phyloP scores from a whole-genome alignment of 2,888 invertebrate species.

The Mesorhabditis spiculigera region DNA sequence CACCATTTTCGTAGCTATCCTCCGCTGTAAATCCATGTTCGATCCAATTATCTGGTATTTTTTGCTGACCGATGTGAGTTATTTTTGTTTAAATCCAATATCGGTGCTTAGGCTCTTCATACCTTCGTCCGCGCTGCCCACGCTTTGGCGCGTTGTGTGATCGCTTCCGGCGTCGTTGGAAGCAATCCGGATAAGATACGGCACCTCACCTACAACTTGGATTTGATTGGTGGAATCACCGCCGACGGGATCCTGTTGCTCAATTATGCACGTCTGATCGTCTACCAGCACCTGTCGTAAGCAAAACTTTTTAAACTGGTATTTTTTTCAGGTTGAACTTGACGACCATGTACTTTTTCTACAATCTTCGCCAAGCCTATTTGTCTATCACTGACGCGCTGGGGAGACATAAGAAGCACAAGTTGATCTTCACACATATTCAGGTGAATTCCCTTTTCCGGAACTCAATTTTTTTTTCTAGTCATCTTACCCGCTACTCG shows the following conservation, averaged over 20 bases:
- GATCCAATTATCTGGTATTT: too few relatives aligned
- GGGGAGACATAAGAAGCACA: constrained; percentile 28
- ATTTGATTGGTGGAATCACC: constrained; percentile 20
- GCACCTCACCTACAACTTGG: constrained; percentile 37
- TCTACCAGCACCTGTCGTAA: neutral
- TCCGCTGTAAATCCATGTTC: too few relatives aligned
- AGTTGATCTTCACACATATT: constrained; percentile 31
- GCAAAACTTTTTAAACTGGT: neutral
- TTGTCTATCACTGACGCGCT: constrained; percentile 21
- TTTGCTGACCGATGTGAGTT: too few relatives aligned
- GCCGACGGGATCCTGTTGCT: constrained; percentile 26
- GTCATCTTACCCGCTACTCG: too few relatives aligned
- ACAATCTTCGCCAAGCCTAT: constrained; percentile 33
- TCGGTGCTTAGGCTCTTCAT: constrained; percentile 25
- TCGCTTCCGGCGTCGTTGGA: constrained; percentile 25
- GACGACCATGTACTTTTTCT: constrained; percentile 41
- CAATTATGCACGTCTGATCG: constrained; percentile 16
- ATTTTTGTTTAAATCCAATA: neutral
- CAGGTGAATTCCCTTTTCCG: constrained; percentile 21
- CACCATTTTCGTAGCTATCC: too few relatives aligned
- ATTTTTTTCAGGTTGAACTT: constrained; percentile 25
- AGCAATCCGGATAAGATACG: constrained; percentile 27
- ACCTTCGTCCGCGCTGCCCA: constrained; percentile 28
- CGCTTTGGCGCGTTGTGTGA: constrained; percentile 33
- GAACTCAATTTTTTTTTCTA: too few relatives aligned